Evolutionary conservation across 2,797 vertebrate species (phyloP), one percentile per base, ranked within the genome.

Genomic region (Sardinella longiceps): DNA sequence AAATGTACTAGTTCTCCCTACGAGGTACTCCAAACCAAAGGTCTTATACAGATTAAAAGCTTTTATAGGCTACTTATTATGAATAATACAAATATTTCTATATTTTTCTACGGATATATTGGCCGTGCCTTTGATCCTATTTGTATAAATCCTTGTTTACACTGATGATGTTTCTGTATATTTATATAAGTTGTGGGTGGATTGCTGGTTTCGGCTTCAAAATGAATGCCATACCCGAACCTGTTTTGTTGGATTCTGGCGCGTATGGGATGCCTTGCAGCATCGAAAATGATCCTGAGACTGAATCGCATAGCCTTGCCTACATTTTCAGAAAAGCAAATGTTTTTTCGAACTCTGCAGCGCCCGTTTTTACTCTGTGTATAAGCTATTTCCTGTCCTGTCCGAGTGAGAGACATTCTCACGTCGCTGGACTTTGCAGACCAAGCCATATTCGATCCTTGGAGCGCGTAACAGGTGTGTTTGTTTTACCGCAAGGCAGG

Each of bases 31-130:
- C 70, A 88, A 85, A 53, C 89, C 86, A 89, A 89, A 89, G 86
- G 86, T 89, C 87, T 90, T 89, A 90, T 81, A 45, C 86, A 84
- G 84, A 82, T 80, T 84, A 18, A 18, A 86, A 60, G 9, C 81
- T 82, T 48, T 80, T 82, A 63, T 82, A n/a, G n/a, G n/a, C n/a
- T n/a, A 80, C 23, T 46, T 30, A 70, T 39, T 12, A 84, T 37
- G 45, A 89, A 66, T 87, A 39, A 82, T 85, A 85, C 58, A 88
- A 88, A 87, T 90, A 86, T 88, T 83, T 89, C 84, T 93, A 88
- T 94, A 93, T 94, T 93, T 94, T 93, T 94, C 90, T 93, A 93
- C 90, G 84, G 84, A 90, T 92, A 86, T 87, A 74, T 81, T 89
- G 85, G 86, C 86, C 85, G 84, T 88, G 74, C 84, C 81, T 91